Evolutionary conservation across 2,888 invertebrate species (phyloP), one percentile per base, ranked within the genome.

Genomic region (Nomada lathburiana): DNA sequence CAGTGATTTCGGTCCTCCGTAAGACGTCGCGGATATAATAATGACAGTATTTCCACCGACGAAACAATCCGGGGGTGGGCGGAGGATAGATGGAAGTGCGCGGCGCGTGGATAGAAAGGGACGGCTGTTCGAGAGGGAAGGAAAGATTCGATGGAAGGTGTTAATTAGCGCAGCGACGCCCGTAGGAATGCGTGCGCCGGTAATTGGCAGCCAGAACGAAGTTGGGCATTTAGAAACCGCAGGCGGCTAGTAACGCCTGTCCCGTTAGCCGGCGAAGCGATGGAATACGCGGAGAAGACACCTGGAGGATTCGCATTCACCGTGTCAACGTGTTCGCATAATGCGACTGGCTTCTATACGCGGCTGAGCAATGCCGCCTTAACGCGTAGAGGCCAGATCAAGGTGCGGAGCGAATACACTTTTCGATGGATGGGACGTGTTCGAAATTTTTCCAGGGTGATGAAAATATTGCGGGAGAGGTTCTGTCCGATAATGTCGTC

Each of bases 191-290:
- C 79, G 87, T 82, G 85, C 87, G 84, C 85, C 87, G 90, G 88
- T 89, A 91, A 91, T 91, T 91, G 88, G 88, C 84, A 88, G 85
- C 75, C 77, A 69, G 76, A 67, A 60, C 85, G 67, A 80, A 86
- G 81, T 77, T 77, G 74, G 69, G 63, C 76, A 63, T 71, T 73
- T 64, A 70, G 79, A 80, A 88, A 89, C 81, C 76, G 29, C 74
- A 23, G 59, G 42, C 47, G 62, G 60, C 23, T 67, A 63, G 60
- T 70, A 69, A 80, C 50, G 36, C 62, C 50, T 52, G 42, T 62
- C 23, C 60, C 52, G 62, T 71, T 72, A 65, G 80, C 44, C 50
- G 47, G 16, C 16, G 20, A 16, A 64, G 55, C 71, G 70, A 78
- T 69, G 64, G 80, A 83, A 77, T 75, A 81, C 62, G 20, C 69